Percentiles rank a stretch among this genome's conserved stretches.
These are phyloP conservation scores for Pluvianellus socialis DNA, from an alignment of 2,113 vertebrate species.

Conservation along the genomic window DNA sequence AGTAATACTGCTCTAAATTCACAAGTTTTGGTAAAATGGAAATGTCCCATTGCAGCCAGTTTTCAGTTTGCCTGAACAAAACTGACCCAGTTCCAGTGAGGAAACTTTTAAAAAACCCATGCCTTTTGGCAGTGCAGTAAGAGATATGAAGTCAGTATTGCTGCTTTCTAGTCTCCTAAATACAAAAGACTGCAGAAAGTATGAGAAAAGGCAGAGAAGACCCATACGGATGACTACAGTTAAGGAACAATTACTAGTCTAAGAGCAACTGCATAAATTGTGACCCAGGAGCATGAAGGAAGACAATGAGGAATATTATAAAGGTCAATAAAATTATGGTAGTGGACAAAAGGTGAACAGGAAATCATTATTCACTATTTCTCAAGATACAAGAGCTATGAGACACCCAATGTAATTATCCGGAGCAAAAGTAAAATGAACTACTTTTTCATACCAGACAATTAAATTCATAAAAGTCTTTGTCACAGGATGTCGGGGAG, in stretches of 20 bases:
- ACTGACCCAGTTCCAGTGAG: not conserved
- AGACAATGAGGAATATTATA: not conserved
- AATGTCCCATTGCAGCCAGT: not conserved
- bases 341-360: not conserved
- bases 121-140: not conserved
- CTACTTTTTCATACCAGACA: not conserved
- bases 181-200: not conserved
- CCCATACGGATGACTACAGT: not conserved
- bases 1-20: not conserved
- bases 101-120: not conserved
- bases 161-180: not conserved
- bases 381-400: not conserved
- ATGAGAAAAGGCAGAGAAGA: not conserved
- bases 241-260: not conserved
- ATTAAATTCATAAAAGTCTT: not conserved
- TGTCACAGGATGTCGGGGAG: not conserved
- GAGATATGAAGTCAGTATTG: rapidly evolving
- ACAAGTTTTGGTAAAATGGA: not conserved
- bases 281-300: not conserved
- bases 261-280: not conserved
- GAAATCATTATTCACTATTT: not conserved
- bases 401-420: not conserved
- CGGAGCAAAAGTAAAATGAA: not conserved
- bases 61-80: not conserved
- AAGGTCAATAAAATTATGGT: not conserved